Percentiles rank a stretch among this genome's conserved stretches.
Conservation (phyloP, 2,797 vertebrate species). For the Halcyon chelicuti region DNA sequence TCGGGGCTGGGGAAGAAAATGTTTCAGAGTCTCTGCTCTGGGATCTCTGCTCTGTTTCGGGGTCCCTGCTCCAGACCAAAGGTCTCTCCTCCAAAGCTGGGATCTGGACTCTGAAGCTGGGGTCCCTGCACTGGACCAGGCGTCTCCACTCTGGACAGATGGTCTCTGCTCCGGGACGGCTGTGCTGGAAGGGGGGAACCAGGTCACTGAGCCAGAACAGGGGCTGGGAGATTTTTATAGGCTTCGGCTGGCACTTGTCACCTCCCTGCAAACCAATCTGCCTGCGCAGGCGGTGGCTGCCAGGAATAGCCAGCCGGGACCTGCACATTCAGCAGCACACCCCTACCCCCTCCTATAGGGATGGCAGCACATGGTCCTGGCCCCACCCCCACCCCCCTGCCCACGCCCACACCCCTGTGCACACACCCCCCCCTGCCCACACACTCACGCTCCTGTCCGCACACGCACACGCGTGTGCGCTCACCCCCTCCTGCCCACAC, state of each 20-base stretch:
- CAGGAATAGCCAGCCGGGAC: constrained; percentile 68
- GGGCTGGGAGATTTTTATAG: constrained; percentile 62
- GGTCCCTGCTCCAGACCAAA: not conserved
- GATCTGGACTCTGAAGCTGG: not conserved
- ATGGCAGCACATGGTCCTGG: not conserved
- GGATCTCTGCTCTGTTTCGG: not conserved
- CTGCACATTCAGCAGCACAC: constrained; percentile 58
- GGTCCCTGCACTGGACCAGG: not conserved
- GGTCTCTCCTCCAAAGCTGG: not conserved
- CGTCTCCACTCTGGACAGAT: not conserved
- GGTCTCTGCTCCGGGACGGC: not conserved
- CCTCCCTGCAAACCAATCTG: constrained; percentile 66
- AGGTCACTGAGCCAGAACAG: constrained; percentile 10
- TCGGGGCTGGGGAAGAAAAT: not conserved
- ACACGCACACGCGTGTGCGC: too few relatives aligned
- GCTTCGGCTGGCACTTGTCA: constrained; percentile 55
- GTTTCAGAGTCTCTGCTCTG: not conserved
- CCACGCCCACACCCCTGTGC: too few relatives aligned
- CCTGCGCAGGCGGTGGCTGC: constrained; percentile 43
- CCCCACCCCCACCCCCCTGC: not conserved
- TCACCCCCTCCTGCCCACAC: too few relatives aligned
- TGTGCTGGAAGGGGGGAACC: not conserved
- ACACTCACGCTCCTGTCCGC: too few relatives aligned
- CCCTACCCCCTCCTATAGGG: constrained; percentile 39
- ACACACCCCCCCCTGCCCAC: too few relatives aligned